These are phyloP conservation scores for Tiliqua scincoides DNA, from an alignment of 2,113 vertebrate species.

Conservation along the genomic window DNA sequence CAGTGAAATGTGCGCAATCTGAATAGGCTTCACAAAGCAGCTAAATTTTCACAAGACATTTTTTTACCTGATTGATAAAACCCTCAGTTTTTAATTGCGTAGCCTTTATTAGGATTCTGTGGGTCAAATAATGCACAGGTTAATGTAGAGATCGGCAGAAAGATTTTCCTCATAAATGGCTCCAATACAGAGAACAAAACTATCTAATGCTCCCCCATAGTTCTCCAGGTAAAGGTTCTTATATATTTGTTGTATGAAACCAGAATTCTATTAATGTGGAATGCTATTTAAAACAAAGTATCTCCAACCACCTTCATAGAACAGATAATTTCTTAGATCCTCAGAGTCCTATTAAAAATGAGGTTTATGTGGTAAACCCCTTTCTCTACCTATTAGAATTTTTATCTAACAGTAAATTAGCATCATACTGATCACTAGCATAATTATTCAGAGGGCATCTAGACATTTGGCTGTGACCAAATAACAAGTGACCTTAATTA, in stretches of 20 bases:
- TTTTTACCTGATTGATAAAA: background rate
- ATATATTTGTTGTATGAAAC: background rate
- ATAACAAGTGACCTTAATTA: background rate
- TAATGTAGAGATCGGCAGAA: background rate
- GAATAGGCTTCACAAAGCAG: constrained; percentile 57
- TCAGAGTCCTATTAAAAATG: background rate
- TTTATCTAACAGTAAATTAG: constrained; percentile 2
- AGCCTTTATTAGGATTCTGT: background rate
- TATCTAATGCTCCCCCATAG: no score
- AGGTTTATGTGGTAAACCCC: background rate
- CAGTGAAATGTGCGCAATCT: constrained; percentile 50
- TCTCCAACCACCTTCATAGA: background rate
- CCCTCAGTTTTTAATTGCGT: background rate
- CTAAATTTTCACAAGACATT: constrained; percentile 42
- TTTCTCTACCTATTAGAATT: background rate
- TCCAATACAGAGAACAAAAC: background rate
- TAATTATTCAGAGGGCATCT: background rate
- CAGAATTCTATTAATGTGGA: background rate
- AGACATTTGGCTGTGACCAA: background rate
- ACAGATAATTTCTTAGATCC: background rate
- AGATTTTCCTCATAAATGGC: background rate
- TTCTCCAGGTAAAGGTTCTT: background rate
- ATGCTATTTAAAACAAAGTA: background rate
- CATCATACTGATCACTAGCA: background rate
- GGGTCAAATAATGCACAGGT: background rate